A percentile compares a stretch with the other conserved stretches of the same genome.
Conservation (phyloP, 2,113 vertebrate species). For the Gopherus evgoodei region DNA sequence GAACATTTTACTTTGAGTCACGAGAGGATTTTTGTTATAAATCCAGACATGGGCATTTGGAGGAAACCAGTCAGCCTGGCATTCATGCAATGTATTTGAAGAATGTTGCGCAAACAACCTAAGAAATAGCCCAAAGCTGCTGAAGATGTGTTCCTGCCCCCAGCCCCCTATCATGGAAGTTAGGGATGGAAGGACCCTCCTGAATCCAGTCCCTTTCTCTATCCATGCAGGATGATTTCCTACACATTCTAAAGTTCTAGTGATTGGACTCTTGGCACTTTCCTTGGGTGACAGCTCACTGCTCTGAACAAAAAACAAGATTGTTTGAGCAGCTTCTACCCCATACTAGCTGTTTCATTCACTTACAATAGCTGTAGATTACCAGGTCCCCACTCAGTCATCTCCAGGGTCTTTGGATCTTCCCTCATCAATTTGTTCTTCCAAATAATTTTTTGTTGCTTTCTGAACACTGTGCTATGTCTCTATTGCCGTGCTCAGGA, state of each 20-base stretch:
- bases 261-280: background rate
- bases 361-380: background rate
- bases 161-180: background rate
- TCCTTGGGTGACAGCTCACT: background rate
- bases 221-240: background rate
- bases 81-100: background rate
- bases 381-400: background rate
- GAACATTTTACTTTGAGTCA: conserved; percentile 46
- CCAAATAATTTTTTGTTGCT: background rate
- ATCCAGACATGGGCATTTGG: background rate
- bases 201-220: background rate
- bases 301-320: rapidly evolving
- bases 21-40: conserved; percentile 1
- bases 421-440: background rate
- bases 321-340: background rate
- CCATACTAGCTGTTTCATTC: background rate
- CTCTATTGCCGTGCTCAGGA: background rate
- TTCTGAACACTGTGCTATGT: background rate
- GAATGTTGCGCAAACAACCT: rapidly evolving
- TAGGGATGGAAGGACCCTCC: background rate
- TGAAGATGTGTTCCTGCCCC: background rate
- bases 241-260: background rate
- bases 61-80: background rate
- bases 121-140: rapidly evolving
- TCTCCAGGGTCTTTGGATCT: background rate